Base-by-base conservation (phyloP, 2,888 invertebrate species). In the Scaptomyza parva region DNA sequence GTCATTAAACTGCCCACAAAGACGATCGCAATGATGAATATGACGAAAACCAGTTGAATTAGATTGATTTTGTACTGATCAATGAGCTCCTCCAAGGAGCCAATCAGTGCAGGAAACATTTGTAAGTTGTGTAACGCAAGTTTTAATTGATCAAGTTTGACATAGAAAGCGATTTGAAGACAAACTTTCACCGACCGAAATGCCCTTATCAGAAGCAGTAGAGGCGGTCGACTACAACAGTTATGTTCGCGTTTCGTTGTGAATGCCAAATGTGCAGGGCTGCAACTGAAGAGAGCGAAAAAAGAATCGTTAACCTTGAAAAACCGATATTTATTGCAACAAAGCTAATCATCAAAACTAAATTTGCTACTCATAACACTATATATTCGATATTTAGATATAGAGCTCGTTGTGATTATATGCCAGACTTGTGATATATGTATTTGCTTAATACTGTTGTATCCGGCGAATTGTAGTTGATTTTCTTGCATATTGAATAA, bases 1-100 rank as follows among this genome's bases (percentile, higher is more conserved):
- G 94, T 94, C 24, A 96, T 93, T 43, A 96, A 87, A 80, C 94
- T 89, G 44, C 95, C 95, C 41, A 94, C 86, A 50, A 94, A 88
- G 0, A 94, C 93, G 40, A 91, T 91, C n/a, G 83, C 71, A 0
- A 88, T 30, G 2, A 88, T 90, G 20, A 92, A 90, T 40, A 84
- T 72, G 5, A 90, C 66, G 51, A 91, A 92, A 2, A 90, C 77
- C 14, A 84, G 59, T 69, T 91, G 90, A 2, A 90, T 68, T 22
- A 90, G 43, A 65, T 90, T 89, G 6, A 91, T 71, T 44, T 89
- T 76, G 52, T 90, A 84, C 3, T 77, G 59, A 50, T 79, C 71
- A 6, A 86, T 66, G 0, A 84, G 50, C 59, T 80, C 48, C 60
- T 80, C 80, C 20, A 85, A 4, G 51, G 58, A 33, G 57, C 58